These are phyloP conservation scores for Tyria jacobaeae DNA, from an alignment of 2,888 invertebrate species.

Conservation along the genomic window DNA sequence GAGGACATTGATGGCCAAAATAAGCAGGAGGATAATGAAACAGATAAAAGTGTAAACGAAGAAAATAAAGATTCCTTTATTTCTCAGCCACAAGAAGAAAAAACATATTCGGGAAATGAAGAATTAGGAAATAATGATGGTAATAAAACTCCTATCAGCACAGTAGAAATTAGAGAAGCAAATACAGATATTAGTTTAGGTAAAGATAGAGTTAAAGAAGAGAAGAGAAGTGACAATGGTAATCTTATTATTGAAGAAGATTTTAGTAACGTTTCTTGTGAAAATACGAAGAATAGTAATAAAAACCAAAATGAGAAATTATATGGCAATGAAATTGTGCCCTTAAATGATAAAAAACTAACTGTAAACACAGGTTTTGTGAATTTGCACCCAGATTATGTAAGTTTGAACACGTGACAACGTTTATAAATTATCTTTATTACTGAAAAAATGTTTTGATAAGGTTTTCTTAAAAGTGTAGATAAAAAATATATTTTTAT, in stretches of 20 bases:
- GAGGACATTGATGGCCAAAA: conserved; percentile 7
- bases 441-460: conserved; percentile 3
- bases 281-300: conserved; percentile 8
- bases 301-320: conserved; percentile 7
- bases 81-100: neutral
- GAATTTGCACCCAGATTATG: conserved; percentile 10
- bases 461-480: neutral
- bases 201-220: neutral
- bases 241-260: conserved; percentile 14
- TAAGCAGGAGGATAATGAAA: conserved; percentile 1
- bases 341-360: conserved; percentile 28
- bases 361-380: conserved; percentile 12
- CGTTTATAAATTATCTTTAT: neutral
- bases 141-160: neutral
- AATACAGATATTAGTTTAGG: neutral
- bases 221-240: conserved; percentile 6
- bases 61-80: conserved; percentile 3
- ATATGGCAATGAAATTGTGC: conserved; percentile 19
- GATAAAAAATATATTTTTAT: conserved; percentile 1
- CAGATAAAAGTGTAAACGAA: neutral
- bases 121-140: conserved; percentile 2
- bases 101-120: neutral
- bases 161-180: conserved; percentile 6
- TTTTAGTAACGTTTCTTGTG: neutral
- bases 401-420: conserved; percentile 39